These are phyloP conservation scores for Myotis pilosus DNA, from an alignment of 2,797 vertebrate genomes.

Conservation along the genomic window DNA sequence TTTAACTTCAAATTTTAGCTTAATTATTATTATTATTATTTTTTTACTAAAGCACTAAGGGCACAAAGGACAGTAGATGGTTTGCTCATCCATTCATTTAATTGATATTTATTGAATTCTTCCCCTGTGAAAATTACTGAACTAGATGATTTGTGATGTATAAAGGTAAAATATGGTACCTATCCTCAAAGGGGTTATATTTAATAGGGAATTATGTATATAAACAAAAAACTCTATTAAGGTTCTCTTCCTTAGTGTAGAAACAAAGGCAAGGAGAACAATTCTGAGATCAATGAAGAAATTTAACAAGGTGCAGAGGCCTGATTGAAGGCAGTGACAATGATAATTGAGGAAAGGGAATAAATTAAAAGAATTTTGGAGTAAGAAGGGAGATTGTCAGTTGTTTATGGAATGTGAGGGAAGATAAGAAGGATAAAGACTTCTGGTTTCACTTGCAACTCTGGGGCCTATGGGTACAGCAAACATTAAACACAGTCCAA, in stretches of 20 bases:
- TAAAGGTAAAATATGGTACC: not conserved
- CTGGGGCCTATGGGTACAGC: not conserved
- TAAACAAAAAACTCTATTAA: not conserved
- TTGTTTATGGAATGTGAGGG: not conserved
- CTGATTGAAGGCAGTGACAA: not conserved
- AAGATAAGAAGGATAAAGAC: not conserved
- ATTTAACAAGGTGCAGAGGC: not conserved
- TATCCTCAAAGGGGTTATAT: not conserved
- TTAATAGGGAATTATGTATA: not conserved
- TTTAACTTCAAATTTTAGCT: slow-evolving; percentile 26
- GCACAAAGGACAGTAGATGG: not conserved
- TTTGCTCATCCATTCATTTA: not conserved
- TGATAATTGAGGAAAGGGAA: not conserved
- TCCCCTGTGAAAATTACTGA: not conserved
- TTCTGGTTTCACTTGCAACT: not conserved
- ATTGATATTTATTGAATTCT: not conserved
- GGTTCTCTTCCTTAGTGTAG: not conserved
- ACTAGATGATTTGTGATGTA: not conserved
- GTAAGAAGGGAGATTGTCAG: not conserved
- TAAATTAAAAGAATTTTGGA: not conserved
- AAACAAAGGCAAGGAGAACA: not conserved
- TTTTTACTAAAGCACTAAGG: not conserved
- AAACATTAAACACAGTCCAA: not conserved
- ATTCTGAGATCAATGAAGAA: not conserved
- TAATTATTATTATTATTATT: not conserved